These are phyloP conservation scores for Andrena hattorfiana DNA, from an alignment of 2,888 invertebrate genomes.

Conservation along the genomic window DNA sequence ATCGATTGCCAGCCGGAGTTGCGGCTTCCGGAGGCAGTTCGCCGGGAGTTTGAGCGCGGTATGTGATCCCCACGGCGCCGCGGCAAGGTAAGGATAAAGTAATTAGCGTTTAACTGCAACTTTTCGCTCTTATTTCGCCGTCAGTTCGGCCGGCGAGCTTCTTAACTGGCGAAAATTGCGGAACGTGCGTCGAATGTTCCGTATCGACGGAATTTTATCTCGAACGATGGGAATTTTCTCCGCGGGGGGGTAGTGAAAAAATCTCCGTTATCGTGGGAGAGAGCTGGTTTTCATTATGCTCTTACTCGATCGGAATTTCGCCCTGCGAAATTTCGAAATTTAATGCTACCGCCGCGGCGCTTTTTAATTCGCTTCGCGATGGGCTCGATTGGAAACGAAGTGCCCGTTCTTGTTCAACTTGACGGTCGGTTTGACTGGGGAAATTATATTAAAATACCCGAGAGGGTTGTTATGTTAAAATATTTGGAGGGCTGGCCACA, in stretches of 20 bases:
- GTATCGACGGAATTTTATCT: neutral
- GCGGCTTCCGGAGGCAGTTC: slow-evolving; percentile 37
- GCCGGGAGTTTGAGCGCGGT: slow-evolving; percentile 34
- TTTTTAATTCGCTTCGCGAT: slow-evolving; percentile 7
- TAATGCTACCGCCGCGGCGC: slow-evolving; percentile 3
- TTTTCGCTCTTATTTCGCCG: slow-evolving; percentile 33
- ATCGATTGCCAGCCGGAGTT: slow-evolving; percentile 40
- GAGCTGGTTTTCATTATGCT: neutral
- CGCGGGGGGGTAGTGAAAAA: neutral
- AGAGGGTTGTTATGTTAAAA: neutral
- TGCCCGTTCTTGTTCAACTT: slow-evolving; percentile 4
- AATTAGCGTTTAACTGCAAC: slow-evolving; percentile 46
- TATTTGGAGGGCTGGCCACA: neutral
- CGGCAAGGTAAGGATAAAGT: slow-evolving; percentile 50
- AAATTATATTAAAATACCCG: neutral
- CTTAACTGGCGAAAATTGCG: slow-evolving; percentile 27
- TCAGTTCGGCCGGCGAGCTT: neutral
- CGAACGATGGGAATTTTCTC: neutral
- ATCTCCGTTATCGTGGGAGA: neutral
- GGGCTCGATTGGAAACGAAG: slow-evolving; percentile 4
- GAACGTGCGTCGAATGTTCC: slow-evolving; percentile 34
- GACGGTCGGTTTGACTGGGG: neutral
- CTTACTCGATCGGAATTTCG: neutral
- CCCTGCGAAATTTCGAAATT: slow-evolving; percentile 11
- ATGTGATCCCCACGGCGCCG: slow-evolving; percentile 24